Evolutionary conservation across 2,888 invertebrate species (phyloP).

Genomic region (Mesorhabditis spiculigera): DNA sequence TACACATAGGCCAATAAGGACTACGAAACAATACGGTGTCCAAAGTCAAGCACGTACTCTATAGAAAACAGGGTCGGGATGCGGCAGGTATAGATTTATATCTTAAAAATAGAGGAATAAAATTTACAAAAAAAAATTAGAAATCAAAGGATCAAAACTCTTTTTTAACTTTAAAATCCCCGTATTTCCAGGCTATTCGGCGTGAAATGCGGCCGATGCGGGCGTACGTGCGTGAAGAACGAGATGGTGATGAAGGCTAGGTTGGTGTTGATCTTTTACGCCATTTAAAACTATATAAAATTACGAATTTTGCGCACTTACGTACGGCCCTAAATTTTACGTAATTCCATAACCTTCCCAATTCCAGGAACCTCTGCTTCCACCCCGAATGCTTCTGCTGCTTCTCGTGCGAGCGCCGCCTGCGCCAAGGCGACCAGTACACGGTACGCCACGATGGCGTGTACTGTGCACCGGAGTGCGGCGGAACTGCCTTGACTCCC

Average conservation of each 20-base stretch:
- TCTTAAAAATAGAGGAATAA: neutral
- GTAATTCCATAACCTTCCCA: constrained; percentile 62
- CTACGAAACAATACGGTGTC: too few relatives aligned
- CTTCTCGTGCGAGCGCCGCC: constrained; percentile 72
- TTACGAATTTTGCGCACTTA: too few relatives aligned
- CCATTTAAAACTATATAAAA: too few relatives aligned
- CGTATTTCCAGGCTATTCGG: constrained; percentile 46
- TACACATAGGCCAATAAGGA: too few relatives aligned
- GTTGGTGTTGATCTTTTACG: constrained; percentile 17
- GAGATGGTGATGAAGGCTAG: constrained; percentile 98
- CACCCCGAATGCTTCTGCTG: constrained; percentile 98
- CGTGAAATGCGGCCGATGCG: constrained; percentile 82
- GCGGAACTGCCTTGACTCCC: constrained; percentile 59
- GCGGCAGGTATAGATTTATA: neutral
- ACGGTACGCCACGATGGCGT: constrained; percentile 68
- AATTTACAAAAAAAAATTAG: too few relatives aligned
- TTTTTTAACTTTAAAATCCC: too few relatives aligned
- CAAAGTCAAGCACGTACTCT: too few relatives aligned
- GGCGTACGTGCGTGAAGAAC: constrained; percentile 84
- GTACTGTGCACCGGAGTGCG: constrained; percentile 45
- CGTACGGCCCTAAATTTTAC: neutral
- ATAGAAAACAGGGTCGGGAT: neutral
- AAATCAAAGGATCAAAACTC: neutral
- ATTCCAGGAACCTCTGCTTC: constrained; percentile 75
- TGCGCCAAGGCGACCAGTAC: constrained; percentile 96